Evolutionary conservation across 2,113 vertebrate genomes (phyloP).

Genomic region (Chamaetylas fuelleborni): DNA sequence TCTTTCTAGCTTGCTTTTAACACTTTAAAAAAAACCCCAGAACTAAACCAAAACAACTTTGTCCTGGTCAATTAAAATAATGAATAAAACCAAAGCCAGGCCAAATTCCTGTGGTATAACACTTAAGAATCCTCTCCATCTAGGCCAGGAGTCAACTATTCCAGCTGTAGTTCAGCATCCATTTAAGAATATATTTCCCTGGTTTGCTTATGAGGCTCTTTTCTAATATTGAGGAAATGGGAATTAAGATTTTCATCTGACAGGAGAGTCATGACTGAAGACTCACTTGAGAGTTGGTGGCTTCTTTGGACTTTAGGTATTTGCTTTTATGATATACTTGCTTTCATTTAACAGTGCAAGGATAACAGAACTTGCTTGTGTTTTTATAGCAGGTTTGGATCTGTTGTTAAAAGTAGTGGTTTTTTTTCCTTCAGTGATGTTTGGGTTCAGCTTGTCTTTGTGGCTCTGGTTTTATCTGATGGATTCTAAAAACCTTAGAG

Average conservation of each 20-base stretch:
- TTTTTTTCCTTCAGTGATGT: not conserved
- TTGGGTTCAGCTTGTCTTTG: not conserved
- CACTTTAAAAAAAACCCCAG: accelerated
- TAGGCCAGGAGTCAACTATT: not conserved
- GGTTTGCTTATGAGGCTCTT: not conserved
- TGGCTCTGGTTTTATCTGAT: not conserved
- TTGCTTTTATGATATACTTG: not conserved
- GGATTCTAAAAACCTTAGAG: not conserved
- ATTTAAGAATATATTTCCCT: not conserved
- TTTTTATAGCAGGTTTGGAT: not conserved
- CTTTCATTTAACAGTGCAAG: not conserved
- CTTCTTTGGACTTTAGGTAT: not conserved
- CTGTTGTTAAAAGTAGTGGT: not conserved
- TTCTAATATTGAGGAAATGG: not conserved
- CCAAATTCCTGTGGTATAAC: not conserved
- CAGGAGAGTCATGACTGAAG: not conserved
- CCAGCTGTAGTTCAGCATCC: not conserved
- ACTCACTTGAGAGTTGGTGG: not conserved
- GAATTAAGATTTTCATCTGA: not conserved
- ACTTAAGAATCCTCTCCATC: not conserved
- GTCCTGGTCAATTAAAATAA: not conserved
- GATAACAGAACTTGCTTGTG: not conserved
- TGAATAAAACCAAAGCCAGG: not conserved
- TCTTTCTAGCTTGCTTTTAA: not conserved
- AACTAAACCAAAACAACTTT: not conserved